These are phyloP conservation scores for Eurytemora carolleeae DNA, from an alignment of 1,140 invertebrate species.

Conservation along the genomic window DNA sequence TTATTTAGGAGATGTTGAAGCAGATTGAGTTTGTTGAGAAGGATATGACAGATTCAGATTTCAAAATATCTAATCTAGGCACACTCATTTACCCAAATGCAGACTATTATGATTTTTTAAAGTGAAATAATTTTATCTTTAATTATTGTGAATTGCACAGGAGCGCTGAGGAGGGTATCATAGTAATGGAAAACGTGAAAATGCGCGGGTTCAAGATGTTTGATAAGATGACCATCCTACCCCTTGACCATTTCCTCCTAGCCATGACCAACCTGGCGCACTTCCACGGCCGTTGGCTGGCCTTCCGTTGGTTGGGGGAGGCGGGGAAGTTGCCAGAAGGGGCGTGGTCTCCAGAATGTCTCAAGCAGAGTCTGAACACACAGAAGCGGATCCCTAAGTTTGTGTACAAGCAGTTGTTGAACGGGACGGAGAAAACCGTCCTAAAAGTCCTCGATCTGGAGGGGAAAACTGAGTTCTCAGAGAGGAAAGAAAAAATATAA, in stretches of 20 bases:
- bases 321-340: neutral
- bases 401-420: slow-evolving; percentile 5
- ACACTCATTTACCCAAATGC: neutral
- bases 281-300: slow-evolving; percentile 10
- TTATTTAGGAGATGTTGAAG: neutral
- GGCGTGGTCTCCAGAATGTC: neutral
- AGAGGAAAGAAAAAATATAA: too few species aligned
- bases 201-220: neutral
- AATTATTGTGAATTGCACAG: neutral
- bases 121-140: neutral
- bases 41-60: neutral
- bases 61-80: neutral
- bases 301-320: neutral
- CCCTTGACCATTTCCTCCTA: neutral
- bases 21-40: neutral
- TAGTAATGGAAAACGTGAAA: slow-evolving; percentile 9
- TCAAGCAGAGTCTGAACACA: slow-evolving; percentile 1
- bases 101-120: neutral
- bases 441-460: neutral
- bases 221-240: neutral
- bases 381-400: slow-evolving; percentile 10
- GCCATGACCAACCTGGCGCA: slow-evolving; percentile 1
- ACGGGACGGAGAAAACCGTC: slow-evolving; percentile 3
- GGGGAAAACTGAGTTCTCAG: neutral
- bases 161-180: slow-evolving; percentile 2